Base-by-base conservation (phyloP, 2,888 invertebrate genomes). In the Folsomia manolachei region DNA sequence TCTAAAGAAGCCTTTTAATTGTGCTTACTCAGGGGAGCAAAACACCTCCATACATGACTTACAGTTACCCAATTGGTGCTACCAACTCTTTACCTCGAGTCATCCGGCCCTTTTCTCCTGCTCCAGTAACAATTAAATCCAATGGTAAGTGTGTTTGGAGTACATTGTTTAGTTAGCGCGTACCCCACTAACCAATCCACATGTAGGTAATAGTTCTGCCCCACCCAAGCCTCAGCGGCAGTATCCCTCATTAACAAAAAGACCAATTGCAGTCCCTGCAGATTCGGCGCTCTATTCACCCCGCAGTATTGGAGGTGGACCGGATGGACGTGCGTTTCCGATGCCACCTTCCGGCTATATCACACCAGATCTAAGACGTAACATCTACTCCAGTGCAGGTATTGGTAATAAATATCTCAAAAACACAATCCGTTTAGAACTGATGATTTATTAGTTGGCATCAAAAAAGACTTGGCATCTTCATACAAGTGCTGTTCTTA, bases 1-100 rank as follows among this genome's bases (percentile, higher is more conserved):
- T n/a, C n/a, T n/a, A n/a, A n/a, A n/a, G n/a, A n/a, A 14, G 39
- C 39, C 53, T 60, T 70, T 66, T 75, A 63, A 27, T 62, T 56
- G 23, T 63, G 14, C 14, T 53, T 66, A 64, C 72, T 1, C 67
- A 79, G 79, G 79, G 75, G 71, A 79, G 75, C 66, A 79, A 79
- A 70, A 73, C 71, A 72, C 73, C 79, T 67, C 77, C 77, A 25
- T 75, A 75, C 65, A 71, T 75, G 65, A 74, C 70, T 63, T 77
- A 77, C 72, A 77, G 73, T 78, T 78, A 76, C 75, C 79, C 79
- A 60, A 70, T 77, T 75, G 79, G 79, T 79, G 79, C 79, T 77
- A 79, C 79, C 18, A 56, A 56, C n/a, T 56, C 56, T 39, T 75
- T 79, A 71, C 79, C 79, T 71, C 75, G 79, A 53, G 79, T 75